Base-by-base conservation (phyloP, 2,797 vertebrate species). In the Dryobates pubescens region DNA sequence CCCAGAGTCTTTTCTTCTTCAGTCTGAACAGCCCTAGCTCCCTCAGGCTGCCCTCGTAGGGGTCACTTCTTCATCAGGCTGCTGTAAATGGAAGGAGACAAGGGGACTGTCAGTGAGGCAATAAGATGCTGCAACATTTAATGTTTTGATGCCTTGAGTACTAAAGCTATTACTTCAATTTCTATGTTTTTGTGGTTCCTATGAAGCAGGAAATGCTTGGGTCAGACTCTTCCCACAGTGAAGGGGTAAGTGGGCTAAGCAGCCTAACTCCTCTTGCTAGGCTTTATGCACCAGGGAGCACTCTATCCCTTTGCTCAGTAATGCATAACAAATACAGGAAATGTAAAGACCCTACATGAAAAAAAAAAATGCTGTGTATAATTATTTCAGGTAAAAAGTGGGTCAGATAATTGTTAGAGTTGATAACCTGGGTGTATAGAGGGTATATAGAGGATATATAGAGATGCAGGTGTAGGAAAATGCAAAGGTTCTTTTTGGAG, bases 151-250 rank as follows among this genome's bases (percentile, higher is more conserved):
- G 62, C 17, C 15, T 53, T 38, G 30, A 76, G 20, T 70, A 49
- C 36, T 84, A 73, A 86, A 69, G 38, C 8, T 4, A 47, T 74
- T 86, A 69, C 12, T 76, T 87, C 53, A 22, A 89, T 70, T 79
- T 82, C 29, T 49, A 3, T 81, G 16, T 36, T 88, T 58, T 36
- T 2, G 1, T 87, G 68, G 38, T 73, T 93, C 72, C 59, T 69
- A 3, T 5, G 38, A 74, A 59, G 65, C 54, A 90, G 61, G 41
- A 89, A 79, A 68, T 1, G 2, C 67, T 93, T 0, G 0, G 69
- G 32, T 56, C 82, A 81, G 74, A 29, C 64, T 13, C 13, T 78
- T 92, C 80, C 67, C 79, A 82, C 62, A 63, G 2, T 29, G 10
- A 53, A 24, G 27, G 75, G 8, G 38, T 17, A 56, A 7, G 19